phyloP scores from a whole-genome alignment of 2,888 invertebrate genomes.

The Epirrita christyi region DNA sequence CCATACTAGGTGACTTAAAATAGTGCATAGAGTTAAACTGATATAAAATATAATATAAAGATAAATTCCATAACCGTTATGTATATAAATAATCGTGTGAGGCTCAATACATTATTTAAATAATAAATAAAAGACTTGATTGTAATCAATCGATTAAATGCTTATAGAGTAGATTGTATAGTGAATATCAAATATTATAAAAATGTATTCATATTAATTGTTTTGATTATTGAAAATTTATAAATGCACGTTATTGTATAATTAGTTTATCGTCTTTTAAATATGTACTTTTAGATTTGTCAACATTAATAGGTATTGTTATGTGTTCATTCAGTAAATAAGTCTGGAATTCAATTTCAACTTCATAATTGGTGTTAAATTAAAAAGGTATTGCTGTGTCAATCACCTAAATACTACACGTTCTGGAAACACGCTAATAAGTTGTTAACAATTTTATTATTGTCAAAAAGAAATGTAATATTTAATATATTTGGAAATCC shows the following conservation, averaged over 20 bases:
- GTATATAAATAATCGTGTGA: constrained; percentile 76
- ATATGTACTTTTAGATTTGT: constrained; percentile 63
- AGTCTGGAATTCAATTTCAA: constrained; percentile 21
- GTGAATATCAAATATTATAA: constrained; percentile 57
- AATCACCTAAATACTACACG: neutral
- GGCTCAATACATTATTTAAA: constrained; percentile 77
- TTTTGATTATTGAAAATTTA: constrained; percentile 53
- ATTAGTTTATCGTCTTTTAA: constrained; percentile 52
- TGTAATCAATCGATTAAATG: constrained; percentile 67
- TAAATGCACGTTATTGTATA: constrained; percentile 59
- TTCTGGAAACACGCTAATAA: neutral
- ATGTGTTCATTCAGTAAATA: constrained; percentile 73
- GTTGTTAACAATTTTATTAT: neutral
- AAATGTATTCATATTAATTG: constrained; percentile 48
- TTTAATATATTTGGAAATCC: constrained; percentile 7
- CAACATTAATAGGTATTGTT: constrained; percentile 51
- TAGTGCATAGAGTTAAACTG: constrained; percentile 73
- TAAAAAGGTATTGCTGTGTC: neutral
- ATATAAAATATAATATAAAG: constrained; percentile 66
- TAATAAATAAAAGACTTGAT: constrained; percentile 79
- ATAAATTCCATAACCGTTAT: constrained; percentile 59
- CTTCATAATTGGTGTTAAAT: neutral
- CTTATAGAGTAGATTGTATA: constrained; percentile 75
- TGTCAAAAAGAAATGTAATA: neutral
- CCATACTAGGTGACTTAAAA: constrained; percentile 84